A percentile compares a stretch with the other conserved stretches of the same genome.
Evolutionary conservation across 2,797 vertebrate genomes (phyloP).

Genomic region (Pangasius larnaudii): DNA sequence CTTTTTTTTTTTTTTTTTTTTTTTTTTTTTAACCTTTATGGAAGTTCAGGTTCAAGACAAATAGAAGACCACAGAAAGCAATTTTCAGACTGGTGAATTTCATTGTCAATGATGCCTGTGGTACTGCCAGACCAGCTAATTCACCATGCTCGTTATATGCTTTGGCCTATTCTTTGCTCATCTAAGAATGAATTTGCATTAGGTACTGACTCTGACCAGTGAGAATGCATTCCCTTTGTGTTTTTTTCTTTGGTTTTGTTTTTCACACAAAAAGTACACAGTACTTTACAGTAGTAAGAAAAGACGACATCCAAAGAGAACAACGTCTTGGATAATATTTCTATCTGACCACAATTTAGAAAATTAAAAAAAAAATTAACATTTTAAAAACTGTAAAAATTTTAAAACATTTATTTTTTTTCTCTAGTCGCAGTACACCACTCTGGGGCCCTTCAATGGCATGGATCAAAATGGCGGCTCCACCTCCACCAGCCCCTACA

Average conservation of each 20-base stretch:
- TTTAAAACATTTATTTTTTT: neutral
- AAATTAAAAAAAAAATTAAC: too few relatives aligned
- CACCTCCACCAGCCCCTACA: constrained; percentile 96
- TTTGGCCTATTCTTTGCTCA: neutral
- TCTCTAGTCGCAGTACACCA: constrained; percentile 91
- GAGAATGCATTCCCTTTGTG: neutral
- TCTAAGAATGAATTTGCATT: neutral
- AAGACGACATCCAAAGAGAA: neutral
- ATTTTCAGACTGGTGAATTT: neutral
- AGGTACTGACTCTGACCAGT: neutral
- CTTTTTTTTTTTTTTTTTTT: neutral
- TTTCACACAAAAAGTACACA: neutral
- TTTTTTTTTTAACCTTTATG: neutral
- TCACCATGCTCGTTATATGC: neutral
- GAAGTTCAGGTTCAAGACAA: neutral
- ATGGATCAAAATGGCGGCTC: constrained; percentile 98
- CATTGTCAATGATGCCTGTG: neutral
- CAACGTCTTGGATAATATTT: neutral
- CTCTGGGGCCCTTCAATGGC: constrained; percentile 96
- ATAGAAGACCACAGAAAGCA: neutral
- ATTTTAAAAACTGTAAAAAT: too few relatives aligned
- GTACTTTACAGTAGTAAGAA: neutral
- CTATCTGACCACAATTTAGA: neutral
- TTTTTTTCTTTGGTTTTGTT: neutral
- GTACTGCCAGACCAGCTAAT: neutral